Conservation (phyloP, 2,113 vertebrate genomes). For the Stegostoma tigrinum region DNA sequence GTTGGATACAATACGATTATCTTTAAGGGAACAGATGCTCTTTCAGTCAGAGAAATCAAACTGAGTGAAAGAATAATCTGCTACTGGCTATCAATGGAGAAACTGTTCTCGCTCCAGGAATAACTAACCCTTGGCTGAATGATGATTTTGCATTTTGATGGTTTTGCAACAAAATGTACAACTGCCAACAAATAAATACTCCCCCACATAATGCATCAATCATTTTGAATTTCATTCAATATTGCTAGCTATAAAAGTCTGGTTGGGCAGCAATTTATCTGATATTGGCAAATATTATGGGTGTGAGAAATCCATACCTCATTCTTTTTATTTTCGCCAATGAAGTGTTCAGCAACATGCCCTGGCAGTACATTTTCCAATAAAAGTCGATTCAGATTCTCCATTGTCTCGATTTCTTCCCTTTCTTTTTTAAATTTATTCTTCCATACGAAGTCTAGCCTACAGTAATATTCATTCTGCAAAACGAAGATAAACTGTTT, state of each 20-base stretch:
- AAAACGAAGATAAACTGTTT: not conserved
- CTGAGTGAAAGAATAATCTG: not conserved
- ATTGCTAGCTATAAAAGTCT: not conserved
- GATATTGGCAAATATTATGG: not conserved
- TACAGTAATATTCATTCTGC: slow-evolving; percentile 86
- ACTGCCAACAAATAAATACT: not conserved
- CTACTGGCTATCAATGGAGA: not conserved
- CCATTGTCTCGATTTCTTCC: slow-evolving; percentile 92
- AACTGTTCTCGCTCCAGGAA: not conserved
- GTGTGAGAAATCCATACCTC: slow-evolving; percentile 64
- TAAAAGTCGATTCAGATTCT: slow-evolving; percentile 90
- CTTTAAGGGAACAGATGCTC: not conserved
- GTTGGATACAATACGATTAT: not conserved
- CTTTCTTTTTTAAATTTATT: slow-evolving; percentile 90
- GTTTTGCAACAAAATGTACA: not conserved
- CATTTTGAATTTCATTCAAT: not conserved
- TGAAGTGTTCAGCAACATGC: slow-evolving; percentile 86
- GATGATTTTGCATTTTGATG: not conserved
- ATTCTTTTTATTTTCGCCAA: slow-evolving; percentile 84
- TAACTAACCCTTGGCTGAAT: not conserved
- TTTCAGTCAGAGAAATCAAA: not conserved
- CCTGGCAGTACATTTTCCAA: slow-evolving; percentile 94
- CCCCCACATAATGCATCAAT: not conserved
- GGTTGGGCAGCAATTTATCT: not conserved
- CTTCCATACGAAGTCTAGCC: slow-evolving; percentile 85